Base-by-base conservation (phyloP, 2,888 invertebrate genomes). In the Lumbricus terrestris region DNA sequence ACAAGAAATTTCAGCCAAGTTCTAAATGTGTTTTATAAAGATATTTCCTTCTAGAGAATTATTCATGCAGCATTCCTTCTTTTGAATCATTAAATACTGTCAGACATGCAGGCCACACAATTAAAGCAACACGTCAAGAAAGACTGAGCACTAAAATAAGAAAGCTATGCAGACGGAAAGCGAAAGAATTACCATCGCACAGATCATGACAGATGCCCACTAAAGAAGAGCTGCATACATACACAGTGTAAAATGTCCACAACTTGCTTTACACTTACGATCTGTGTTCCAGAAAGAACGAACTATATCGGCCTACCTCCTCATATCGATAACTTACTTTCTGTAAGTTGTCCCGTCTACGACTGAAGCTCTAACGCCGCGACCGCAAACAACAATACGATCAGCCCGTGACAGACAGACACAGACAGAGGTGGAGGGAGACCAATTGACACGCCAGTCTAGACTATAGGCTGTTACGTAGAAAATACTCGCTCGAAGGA, bases 361-460 rank as follows among this genome's bases (percentile, higher is more conserved):
- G 69, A n/a, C 69, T n/a, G 69, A 69, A 69, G 69, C n/a, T 69
- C 11, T n/a, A 69, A 69, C 23, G 54, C 54, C 54, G 69, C 69
- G 54, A 54, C 54, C 3, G 54, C 69, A n/a, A 69, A 69, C 69
- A 69, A 69, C 69, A 69, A 69, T 69, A 69, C 69, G 69, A 69
- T n/a, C 69, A 69, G n/a, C n/a, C 69, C 69, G 69, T 69, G 69
- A 69, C 69, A 69, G 69, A 69, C 69, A 69, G 69, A 69, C 69
- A 69, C 69, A 69, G 69, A 69, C 69, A 69, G 69, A 69, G 69
- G 69, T 11, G 69, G n/a, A n/a, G 69, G 69, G 69, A 29, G 69
- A 69, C 69, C 47, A 69, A 69, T 69, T 69, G 69, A 69, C n/a
- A 69, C 69, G 69, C 69, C 69, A 69, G 69, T 69, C 69, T 69